These are phyloP conservation scores for Drosophila yooni DNA, from an alignment of 2,888 invertebrate genomes.

Conservation along the genomic window DNA sequence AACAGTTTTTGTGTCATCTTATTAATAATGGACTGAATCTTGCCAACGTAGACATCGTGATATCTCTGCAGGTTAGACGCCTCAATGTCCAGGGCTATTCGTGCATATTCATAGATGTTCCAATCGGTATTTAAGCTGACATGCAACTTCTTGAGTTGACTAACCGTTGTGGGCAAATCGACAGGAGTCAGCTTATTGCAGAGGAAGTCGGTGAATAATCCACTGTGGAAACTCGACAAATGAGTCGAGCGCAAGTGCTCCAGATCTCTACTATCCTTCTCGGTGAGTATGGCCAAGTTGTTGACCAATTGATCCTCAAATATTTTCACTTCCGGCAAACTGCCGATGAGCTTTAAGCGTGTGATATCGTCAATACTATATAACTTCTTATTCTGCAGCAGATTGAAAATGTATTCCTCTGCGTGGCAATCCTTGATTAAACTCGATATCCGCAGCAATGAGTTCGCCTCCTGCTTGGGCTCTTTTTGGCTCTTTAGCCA, in stretches of 20 bases:
- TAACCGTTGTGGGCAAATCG: constrained; percentile 30
- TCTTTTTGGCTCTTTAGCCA: constrained; percentile 64
- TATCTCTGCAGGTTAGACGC: constrained; percentile 88
- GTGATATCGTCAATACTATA: constrained; percentile 44
- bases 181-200: constrained; percentile 52
- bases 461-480: constrained; percentile 21
- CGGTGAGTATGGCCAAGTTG: not conserved
- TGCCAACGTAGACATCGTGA: constrained; percentile 85
- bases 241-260: not conserved
- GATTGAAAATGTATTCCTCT: constrained; percentile 90
- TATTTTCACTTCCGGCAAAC: not conserved
- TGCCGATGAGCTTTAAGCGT: constrained; percentile 21
- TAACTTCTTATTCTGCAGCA: constrained; percentile 68
- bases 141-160: constrained; percentile 30
- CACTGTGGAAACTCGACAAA: constrained; percentile 40
- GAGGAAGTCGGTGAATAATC: constrained; percentile 10
- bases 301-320: not conserved
- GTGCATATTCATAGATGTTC: constrained; percentile 49
- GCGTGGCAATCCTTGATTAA: constrained; percentile 89
- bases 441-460: constrained; percentile 83
- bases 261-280: constrained; percentile 16
- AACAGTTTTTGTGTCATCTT: constrained; percentile 21
- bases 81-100: constrained; percentile 45
- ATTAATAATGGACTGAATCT: constrained; percentile 12
- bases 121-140: constrained; percentile 33